Percentiles rank a stretch among this genome's conserved stretches.
Evolutionary conservation across 2,888 invertebrate genomes (phyloP).

Genomic region (Athrips mouffetella): DNA sequence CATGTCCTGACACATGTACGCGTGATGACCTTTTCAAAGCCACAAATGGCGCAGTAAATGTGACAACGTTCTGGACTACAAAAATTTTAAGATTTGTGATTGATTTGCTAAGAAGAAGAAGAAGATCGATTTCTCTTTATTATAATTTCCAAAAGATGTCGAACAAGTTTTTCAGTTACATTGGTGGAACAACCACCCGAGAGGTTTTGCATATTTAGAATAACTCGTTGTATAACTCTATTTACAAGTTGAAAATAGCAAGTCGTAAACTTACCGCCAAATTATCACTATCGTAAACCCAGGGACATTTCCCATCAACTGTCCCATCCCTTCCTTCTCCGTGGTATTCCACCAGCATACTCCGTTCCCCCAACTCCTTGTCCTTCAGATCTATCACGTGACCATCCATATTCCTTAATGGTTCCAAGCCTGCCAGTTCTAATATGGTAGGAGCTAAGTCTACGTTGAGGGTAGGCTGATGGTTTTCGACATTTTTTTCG

Average conservation of each 20-base stretch:
- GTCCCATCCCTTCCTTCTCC: slow-evolving; percentile 83
- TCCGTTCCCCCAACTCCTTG: slow-evolving; percentile 47
- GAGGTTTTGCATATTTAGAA: too few species aligned
- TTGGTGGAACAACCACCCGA: too few species aligned
- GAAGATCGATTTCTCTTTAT: too few species aligned
- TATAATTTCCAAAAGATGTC: too few species aligned
- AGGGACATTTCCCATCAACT: slow-evolving; percentile 81
- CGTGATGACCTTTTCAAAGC: too few species aligned
- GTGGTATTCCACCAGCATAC: slow-evolving; percentile 87
- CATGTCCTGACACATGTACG: too few species aligned
- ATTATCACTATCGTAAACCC: slow-evolving; percentile 71
- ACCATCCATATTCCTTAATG: slow-evolving; percentile 80
- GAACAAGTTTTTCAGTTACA: too few species aligned
- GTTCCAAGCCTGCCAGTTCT: slow-evolving; percentile 80
- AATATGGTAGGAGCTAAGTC: slow-evolving; percentile 92
- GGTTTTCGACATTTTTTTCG: slow-evolving; percentile 56
- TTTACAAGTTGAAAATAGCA: neutral
- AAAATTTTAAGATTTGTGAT: too few species aligned
- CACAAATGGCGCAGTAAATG: too few species aligned
- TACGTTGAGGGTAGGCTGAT: slow-evolving; percentile 83
- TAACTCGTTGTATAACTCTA: too few species aligned
- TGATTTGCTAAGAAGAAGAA: too few species aligned
- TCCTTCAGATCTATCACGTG: slow-evolving; percentile 36
- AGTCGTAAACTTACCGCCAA: slow-evolving; percentile 77
- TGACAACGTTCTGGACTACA: too few species aligned